Base-by-base conservation (phyloP, 2,113 vertebrate genomes). In the Trematocara marginatum region DNA sequence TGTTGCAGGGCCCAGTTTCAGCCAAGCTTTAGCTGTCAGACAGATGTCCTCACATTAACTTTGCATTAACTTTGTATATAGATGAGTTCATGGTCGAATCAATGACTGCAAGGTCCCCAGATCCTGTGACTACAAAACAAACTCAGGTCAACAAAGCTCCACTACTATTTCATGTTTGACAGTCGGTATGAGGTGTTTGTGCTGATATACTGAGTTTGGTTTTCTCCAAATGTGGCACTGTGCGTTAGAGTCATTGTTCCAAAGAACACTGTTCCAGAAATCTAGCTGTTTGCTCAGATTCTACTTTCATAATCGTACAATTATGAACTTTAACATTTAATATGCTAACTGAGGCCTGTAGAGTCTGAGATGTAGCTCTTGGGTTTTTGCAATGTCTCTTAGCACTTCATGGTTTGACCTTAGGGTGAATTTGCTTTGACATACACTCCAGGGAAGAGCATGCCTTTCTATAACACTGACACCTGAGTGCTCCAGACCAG, bases 221-320 rank as follows among this genome's bases (percentile, higher is more conserved):
- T 61, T 61, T 61, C 0, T 3, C 16, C 57, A 61, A 2, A 61
- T 61, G 15, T 61, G 57, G 31, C 31, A 35, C 31, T 61, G 31
- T 61, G 57, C 2, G 0, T 20, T 40, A 38, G 2, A 0, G 0
- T 61, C 57, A 61, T 61, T 34, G 2, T 18, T 34, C 57, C 29
- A 61, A 61, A 61, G 34, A 38, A 38, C 16, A 66, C 34, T 20
- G 34, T 20, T 66, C 34, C 16, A 66, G 4, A 66, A 66, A 7
- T 66, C 31, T 38, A 0, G 34, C 18, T 34, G 59, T 64, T 64
- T 64, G 29, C 16, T 66, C 34, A 20, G 0, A 66, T 66, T 35
- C 57, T 61, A n/a, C 16, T 61, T 64, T 35, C 59, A 35, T 12
- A 66, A 66, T 20, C 0, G 3, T 66, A 66, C 35, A 13, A 2